Evolutionary conservation across 2,888 invertebrate genomes (phyloP), one percentile per base, ranked within the genome.

Genomic region (Cinara cedri): DNA sequence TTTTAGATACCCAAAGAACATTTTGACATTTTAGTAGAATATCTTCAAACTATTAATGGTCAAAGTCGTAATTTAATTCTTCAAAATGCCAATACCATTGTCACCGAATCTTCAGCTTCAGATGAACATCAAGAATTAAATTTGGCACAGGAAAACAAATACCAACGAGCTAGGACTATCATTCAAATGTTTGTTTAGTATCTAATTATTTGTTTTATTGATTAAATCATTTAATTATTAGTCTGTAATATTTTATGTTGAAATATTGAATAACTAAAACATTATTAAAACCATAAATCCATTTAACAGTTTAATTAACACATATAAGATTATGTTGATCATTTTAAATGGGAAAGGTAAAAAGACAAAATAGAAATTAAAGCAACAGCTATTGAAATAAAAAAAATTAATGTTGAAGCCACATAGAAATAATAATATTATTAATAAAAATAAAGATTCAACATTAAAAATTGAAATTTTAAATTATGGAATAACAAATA

Each of bases 131-230:
- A 72, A 44, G 62, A 72, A 57, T 72, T 81, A 86, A 70, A 78
- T 66, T 70, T 11, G 49, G 26, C 68, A 21, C 68, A 68, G 51
- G 16, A 24, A 11, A 51, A 49, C 26, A 78, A 70, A 62, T 78
- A 78, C 51, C 70, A 70, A 60, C 46, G 78, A 21, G 70, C 78
- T 42, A 78, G 78, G 26, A 70, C 49, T 88, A 83, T 85, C 85
- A 86, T 82, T 80, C 55, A 82, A 82, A 82, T 75, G 68, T 65
- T 70, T 80, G 21, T 9, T 24, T 75, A 14, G 65, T 54, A 42
- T n/a, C n/a, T n/a, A n/a, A 49, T 24, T 65, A 19, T 54, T 54
- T 54, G n/a, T 19, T 54, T n/a, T 54, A 13, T 19, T n/a, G 19
- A 6, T 54, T 54, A 19, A 54, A 19, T 4, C 3, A 2, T 9